Base-by-base conservation (phyloP, 1,140 invertebrate genomes). In the Patella vulgata region DNA sequence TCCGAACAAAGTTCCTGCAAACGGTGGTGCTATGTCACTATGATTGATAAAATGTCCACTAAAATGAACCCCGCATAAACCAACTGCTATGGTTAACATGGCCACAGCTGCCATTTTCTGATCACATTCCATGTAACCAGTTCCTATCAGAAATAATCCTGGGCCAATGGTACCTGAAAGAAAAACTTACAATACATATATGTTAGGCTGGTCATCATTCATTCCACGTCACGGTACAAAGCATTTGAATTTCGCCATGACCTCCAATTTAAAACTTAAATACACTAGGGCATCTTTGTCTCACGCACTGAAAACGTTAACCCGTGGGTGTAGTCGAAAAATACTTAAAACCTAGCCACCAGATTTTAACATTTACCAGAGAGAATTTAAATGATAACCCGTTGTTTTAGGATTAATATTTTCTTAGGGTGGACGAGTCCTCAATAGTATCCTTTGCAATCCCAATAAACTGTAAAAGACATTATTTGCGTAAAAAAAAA, bases 41-140 rank as follows among this genome's bases (percentile, higher is more conserved):
- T 93, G 92, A 84, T 95, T 94, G 4, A 94, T 90, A 75, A 92
- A 91, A 80, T 75, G 94, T 51, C 92, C 93, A 11, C 91, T 65
- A 55, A 79, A 73, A 19, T 67, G 70, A 25, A 79, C 68, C 0
- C 75, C 75, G 46, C 71, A 77, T 31, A 78, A 71, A 0, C 69
- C 68, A 44, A 75, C 68, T 21, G 73, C 71, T 9, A 76, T 50
- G 33, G 74, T 70, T 8, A 81, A 60, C 11, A 77, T 56, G 11
- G 65, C 66, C 4, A 81, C 73, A 17, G 77, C 79, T 14, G 36
- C 56, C 14, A 68, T 59, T 39, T 74, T 66, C 8, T 68, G 56
- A 2, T 57, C 59, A 59, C 77, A 79, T 55, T 70, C 63, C 68
- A 75, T 71, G 53, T 68, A 75, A 19, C 68, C 63, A 2, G 70